Percentiles rank a stretch among this genome's conserved stretches.
These are phyloP conservation scores for Xestia xanthographa DNA, from an alignment of 2,888 invertebrate species.

Conservation along the genomic window DNA sequence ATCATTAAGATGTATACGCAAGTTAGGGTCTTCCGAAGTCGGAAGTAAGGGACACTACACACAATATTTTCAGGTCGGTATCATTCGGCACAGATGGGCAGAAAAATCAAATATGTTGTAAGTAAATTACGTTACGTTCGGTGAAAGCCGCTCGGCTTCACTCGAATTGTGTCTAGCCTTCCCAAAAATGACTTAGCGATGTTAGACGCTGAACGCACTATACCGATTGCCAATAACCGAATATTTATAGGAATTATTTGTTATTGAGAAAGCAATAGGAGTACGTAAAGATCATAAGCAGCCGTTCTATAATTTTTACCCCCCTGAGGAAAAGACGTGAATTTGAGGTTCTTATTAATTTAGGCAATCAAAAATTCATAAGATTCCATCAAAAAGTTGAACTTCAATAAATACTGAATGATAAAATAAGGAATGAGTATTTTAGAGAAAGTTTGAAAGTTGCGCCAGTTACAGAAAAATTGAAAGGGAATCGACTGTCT, in stretches of 20 bases:
- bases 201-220: not conserved
- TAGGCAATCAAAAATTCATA: not conserved
- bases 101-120: not conserved
- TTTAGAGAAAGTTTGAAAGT: too few relatives aligned
- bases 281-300: not conserved
- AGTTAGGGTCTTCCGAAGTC: not conserved
- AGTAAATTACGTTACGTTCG: not conserved
- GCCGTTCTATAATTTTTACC: not conserved
- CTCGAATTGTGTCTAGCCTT: not conserved
- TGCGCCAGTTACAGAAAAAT: too few relatives aligned
- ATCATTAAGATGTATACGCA: conserved; percentile 16
- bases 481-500: too few relatives aligned
- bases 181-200: not conserved
- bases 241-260: not conserved
- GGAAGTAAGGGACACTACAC: not conserved
- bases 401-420: not conserved
- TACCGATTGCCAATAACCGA: not conserved
- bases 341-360: not conserved
- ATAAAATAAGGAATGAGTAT: too few relatives aligned
- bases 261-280: not conserved
- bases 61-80: not conserved
- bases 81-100: not conserved
- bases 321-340: not conserved
- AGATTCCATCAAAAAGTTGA: not conserved
- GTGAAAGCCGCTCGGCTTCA: not conserved